Evolutionary conservation across 2,888 invertebrate species (phyloP).

Genomic region (Ametastegia equiseti): DNA sequence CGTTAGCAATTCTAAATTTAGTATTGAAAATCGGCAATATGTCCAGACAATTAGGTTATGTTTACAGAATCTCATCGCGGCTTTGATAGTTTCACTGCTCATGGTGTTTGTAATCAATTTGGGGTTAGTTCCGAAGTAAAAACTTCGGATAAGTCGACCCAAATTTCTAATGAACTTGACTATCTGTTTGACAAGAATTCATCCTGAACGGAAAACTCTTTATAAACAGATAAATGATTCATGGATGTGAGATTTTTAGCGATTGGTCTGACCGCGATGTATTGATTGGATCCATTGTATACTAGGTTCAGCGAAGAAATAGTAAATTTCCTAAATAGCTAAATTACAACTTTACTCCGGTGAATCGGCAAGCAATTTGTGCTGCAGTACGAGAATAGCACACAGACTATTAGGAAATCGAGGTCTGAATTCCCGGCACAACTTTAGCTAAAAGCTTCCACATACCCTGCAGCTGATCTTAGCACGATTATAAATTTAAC

Average conservation of each 20-base stretch:
- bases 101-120: neutral
- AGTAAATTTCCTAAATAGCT: slow-evolving; percentile 31
- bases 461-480: slow-evolving; percentile 26
- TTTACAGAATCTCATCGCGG: neutral
- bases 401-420: slow-evolving; percentile 44
- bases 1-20: neutral
- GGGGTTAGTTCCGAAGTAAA: neutral
- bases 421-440: slow-evolving; percentile 41
- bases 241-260: neutral
- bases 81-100: neutral
- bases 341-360: slow-evolving; percentile 28
- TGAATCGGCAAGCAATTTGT: slow-evolving; percentile 39
- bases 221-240: neutral
- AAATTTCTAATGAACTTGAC: neutral
- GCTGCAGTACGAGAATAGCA: slow-evolving; percentile 41
- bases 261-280: neutral
- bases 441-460: slow-evolving; percentile 34
- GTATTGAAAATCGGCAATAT: neutral
- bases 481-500: neutral
- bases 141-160: neutral
- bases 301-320: neutral
- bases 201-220: no score
- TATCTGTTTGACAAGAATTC: neutral
- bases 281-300: neutral
- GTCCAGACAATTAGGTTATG: neutral